These are phyloP conservation scores for Desmophyllum pertusum DNA, from an alignment of 92 coral and sea anemone genomes.

Conservation along the genomic window DNA sequence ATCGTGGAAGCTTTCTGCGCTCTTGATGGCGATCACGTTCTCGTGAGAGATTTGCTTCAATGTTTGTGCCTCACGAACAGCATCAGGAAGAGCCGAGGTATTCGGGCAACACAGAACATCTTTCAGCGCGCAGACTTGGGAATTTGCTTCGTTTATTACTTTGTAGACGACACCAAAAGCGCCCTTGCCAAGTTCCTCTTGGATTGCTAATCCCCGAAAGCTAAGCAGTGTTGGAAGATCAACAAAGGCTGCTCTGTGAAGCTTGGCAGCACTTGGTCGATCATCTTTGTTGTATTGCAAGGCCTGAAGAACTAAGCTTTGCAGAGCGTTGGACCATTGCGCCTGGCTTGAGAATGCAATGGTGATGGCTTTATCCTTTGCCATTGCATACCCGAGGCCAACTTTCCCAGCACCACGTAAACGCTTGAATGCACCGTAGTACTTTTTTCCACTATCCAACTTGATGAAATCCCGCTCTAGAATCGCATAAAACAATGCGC, in stretches of 20 bases:
- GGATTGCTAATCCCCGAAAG: too few species aligned
- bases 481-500: slow-evolving; percentile 62
- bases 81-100: slow-evolving; percentile 29
- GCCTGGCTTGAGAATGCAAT: too few species aligned
- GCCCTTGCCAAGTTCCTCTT: slow-evolving; percentile 66
- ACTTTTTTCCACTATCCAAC: neutral
- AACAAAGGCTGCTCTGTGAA: slow-evolving; percentile 34
- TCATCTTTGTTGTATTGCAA: too few species aligned
- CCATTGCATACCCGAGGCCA: slow-evolving; percentile 56
- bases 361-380: too few species aligned
- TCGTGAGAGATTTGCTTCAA: slow-evolving; percentile 53
- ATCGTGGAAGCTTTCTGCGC: neutral
- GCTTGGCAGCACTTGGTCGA: neutral
- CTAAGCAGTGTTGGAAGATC: neutral
- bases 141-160: slow-evolving; percentile 30
- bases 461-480: slow-evolving; percentile 51
- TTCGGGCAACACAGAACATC: slow-evolving; percentile 49
- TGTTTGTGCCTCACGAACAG: slow-evolving; percentile 50
- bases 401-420: neutral
- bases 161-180: slow-evolving; percentile 79
- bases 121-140: slow-evolving; percentile 62
- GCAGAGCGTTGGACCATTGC: too few species aligned
- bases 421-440: slow-evolving; percentile 44
- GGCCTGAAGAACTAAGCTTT: too few species aligned
- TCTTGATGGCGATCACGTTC: slow-evolving; percentile 47